These are phyloP conservation scores for Cyclargus thomasi DNA, from an alignment of 1,140 invertebrate species.

Conservation along the genomic window DNA sequence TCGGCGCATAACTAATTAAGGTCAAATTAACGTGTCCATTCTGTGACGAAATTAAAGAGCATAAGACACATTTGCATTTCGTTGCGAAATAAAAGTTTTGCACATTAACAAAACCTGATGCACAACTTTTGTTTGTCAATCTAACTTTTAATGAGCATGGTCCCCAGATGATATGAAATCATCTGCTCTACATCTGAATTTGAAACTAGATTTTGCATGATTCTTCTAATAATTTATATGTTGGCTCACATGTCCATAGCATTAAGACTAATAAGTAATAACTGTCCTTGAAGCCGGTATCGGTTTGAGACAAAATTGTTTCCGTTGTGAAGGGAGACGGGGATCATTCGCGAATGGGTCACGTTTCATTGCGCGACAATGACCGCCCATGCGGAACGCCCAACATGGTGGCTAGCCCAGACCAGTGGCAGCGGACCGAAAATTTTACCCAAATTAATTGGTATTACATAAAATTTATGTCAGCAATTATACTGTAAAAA, in stretches of 20 bases:
- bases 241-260: background rate
- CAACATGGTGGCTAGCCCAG: slow-evolving; percentile 25
- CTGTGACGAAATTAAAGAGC: background rate
- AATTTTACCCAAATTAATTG: slow-evolving; percentile 25
- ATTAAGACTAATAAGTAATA: background rate
- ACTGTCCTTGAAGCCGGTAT: slow-evolving; percentile 11
- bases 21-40: background rate
- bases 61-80: background rate
- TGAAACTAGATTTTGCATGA: too few relatives aligned
- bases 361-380: slow-evolving; percentile 40
- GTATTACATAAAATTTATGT: slow-evolving; percentile 24
- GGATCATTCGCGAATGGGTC: slow-evolving; percentile 43
- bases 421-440: slow-evolving; percentile 20
- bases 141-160: background rate
- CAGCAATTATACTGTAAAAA: slow-evolving; percentile 22
- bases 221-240: too few relatives aligned
- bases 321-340: slow-evolving; percentile 35
- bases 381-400: slow-evolving; percentile 26
- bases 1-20: slow-evolving; percentile 11
- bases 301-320: slow-evolving; percentile 22
- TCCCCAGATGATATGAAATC: too few relatives aligned
- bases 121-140: background rate
- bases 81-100: background rate
- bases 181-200: too few relatives aligned
- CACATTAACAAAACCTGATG: background rate